A percentile compares a stretch with the other conserved stretches of the same genome.
Evolutionary conservation across 2,113 vertebrate species (phyloP).

Genomic region (Phrynosoma platyrhinos): DNA sequence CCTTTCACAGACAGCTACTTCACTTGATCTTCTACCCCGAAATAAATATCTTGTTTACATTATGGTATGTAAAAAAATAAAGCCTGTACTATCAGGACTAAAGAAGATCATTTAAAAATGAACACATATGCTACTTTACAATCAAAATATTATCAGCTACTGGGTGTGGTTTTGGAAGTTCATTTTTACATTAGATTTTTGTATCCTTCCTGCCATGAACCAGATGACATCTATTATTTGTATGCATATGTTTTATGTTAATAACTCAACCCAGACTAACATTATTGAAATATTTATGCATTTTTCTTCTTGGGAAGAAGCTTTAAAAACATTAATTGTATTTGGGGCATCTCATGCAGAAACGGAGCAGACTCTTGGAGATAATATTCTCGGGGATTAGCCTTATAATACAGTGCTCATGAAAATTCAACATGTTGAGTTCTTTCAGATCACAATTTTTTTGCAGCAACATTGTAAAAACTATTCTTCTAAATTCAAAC

Average conservation of each 20-base stretch:
- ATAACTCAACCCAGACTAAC: no score
- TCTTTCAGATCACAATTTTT: neutral
- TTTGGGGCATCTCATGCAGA: neutral
- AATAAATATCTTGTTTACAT: no score
- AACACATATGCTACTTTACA: no score
- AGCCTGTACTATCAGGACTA: no score
- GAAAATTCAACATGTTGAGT: neutral
- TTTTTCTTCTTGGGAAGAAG: neutral
- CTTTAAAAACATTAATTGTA: neutral
- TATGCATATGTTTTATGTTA: neutral
- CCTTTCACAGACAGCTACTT: no score
- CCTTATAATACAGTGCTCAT: neutral
- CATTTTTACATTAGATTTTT: neutral
- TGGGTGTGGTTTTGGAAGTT: neutral
- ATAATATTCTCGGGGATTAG: neutral
- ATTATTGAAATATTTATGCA: neutral
- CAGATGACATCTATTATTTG: neutral
- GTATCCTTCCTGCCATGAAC: neutral
- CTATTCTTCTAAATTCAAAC: constrained; percentile 33
- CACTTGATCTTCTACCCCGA: no score
- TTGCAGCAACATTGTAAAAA: constrained; percentile 48
- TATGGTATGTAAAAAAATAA: no score
- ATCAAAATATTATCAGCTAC: neutral
- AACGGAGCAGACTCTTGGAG: neutral
- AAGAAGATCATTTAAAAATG: no score